Evolutionary conservation across 2,888 invertebrate species (phyloP).

Genomic region (Andrena praecox): DNA sequence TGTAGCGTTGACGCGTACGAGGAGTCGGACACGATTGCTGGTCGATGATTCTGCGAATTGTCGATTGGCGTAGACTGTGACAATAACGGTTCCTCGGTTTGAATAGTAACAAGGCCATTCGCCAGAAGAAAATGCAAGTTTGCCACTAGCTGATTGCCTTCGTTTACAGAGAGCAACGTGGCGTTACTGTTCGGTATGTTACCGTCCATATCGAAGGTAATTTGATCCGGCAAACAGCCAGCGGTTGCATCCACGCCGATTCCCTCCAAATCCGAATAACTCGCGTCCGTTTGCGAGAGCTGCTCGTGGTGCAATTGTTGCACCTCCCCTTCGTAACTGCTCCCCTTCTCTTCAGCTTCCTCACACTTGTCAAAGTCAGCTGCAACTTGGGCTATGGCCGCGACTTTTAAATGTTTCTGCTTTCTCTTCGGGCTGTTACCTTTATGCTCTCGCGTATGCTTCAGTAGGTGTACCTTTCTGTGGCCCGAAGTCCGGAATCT

Average conservation of each 20-base stretch:
- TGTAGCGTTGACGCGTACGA: neutral
- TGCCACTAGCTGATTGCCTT: slow-evolving; percentile 79
- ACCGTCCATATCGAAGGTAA: slow-evolving; percentile 76
- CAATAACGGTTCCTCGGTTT: slow-evolving; percentile 85
- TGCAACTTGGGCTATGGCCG: slow-evolving; percentile 71
- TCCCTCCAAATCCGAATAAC: slow-evolving; percentile 65
- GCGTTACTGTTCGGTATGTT: slow-evolving; percentile 83
- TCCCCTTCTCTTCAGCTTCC: neutral
- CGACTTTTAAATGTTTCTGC: slow-evolving; percentile 69
- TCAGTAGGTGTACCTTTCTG: slow-evolving; percentile 87
- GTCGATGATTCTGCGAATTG: slow-evolving; percentile 5
- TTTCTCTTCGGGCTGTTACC: slow-evolving; percentile 62
- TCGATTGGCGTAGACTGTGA: slow-evolving; percentile 18
- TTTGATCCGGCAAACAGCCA: slow-evolving; percentile 72
- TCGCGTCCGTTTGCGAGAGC: slow-evolving; percentile 32
- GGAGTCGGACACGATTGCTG: neutral
- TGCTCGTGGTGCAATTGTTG: slow-evolving; percentile 19
- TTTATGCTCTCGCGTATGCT: slow-evolving; percentile 85
- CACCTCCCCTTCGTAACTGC: slow-evolving; percentile 2
- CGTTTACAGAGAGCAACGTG: slow-evolving; percentile 77
- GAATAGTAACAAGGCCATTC: slow-evolving; percentile 82
- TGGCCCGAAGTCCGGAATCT: slow-evolving; percentile 89
- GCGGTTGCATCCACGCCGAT: slow-evolving; percentile 63
- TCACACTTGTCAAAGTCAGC: slow-evolving; percentile 60
- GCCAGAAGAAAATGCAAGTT: slow-evolving; percentile 79